Base-by-base conservation (phyloP, 2,797 vertebrate genomes). In the Liparis tanakae region DNA sequence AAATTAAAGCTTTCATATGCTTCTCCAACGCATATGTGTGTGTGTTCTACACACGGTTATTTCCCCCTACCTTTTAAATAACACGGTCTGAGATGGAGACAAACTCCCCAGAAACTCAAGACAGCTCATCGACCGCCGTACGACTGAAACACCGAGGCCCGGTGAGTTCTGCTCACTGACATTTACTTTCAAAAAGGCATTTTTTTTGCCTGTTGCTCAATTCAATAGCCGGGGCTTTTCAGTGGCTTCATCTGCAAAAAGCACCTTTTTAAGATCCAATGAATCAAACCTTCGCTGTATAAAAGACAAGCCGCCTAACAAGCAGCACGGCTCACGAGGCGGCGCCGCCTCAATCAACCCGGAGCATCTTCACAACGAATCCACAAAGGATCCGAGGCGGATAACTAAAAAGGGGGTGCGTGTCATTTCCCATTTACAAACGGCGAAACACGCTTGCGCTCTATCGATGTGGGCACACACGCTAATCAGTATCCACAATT, bases 151-250 rank as follows among this genome's bases (percentile, higher is more conserved):
- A 81, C 79, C 61, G 80, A 76, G 71, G 56, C 14, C 30, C 78
- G 73, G 79, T 83, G 62, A 85, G 71, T 78, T 85, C 83, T 86
- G 76, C 71, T 78, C 79, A 64, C 68, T 88, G 88, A 88, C 88
- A 91, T 91, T 88, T 88, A 67, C 61, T 80, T 88, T 81, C 76
- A 76, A 82, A 30, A 87, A 80, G 72, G 48, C 77, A 76, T 86
- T 81, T 88, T 86, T 81, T 88, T 85, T 85, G 80, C 78, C 73
- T 80, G 79, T 55, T 82, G 84, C 74, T 82, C 44, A 8, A 82
- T 80, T 83, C 82, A 85, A 86, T 76, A 85, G 78, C 65, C 46
- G 64, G 62, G 30, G 43, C 72, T 72, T 87, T 85, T 72, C 67
- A 1, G 33, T 81, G 79, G 74, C 77, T 89, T 87, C 83, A 82